Evolutionary conservation across 1,140 invertebrate genomes (phyloP), one percentile per base, ranked within the genome.

Genomic region (Nomia melanderi): DNA sequence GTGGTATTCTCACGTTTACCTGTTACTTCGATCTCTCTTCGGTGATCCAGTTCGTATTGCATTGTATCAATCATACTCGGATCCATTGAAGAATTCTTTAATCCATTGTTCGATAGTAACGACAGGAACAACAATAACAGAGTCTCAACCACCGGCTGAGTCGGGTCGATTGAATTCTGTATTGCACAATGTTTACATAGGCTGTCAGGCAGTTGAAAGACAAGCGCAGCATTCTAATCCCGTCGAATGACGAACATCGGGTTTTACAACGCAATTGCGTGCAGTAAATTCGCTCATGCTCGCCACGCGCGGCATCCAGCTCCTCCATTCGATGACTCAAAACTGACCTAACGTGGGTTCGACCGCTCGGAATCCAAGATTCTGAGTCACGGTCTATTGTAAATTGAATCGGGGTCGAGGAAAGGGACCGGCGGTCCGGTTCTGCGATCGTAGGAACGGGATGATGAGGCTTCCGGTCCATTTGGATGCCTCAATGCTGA

Each of bases 381-480:
- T 78, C 75, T 69, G 67, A 77, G 56, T 83, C 69, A 78, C 69
- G 53, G 27, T 67, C 39, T n/a, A 69, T 69, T 41, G 23, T 47
- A 47, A 50, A 60, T 57, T 47, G 39, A 71, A 82, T 72, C 33
- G 63, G 44, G 67, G 53, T 76, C 72, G 54, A 29, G 60, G 8
- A 72, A 76, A 53, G 62, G 47, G 63, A n/a, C 47, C 11, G 25
- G 1, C 20, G 39, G 29, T n/a, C 67, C 31, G 57, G 39, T 47
- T 31, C 25, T 39, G 20, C 6, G 23, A 27, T 20, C 33, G 44
- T 23, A 20, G 9, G 47, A 31, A 54, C 11, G 66, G 56, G n/a
- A n/a, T n/a, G n/a, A n/a, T n/a, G n/a, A 20, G 76, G 78, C 74
- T 86, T 86, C 84, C 84, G 83, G 71, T 70, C 54, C 33, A 33